Evolutionary conservation across 2,113 vertebrate genomes (phyloP), one percentile per base, ranked within the genome.

Genomic region (Herpailurus yagouaroundi): DNA sequence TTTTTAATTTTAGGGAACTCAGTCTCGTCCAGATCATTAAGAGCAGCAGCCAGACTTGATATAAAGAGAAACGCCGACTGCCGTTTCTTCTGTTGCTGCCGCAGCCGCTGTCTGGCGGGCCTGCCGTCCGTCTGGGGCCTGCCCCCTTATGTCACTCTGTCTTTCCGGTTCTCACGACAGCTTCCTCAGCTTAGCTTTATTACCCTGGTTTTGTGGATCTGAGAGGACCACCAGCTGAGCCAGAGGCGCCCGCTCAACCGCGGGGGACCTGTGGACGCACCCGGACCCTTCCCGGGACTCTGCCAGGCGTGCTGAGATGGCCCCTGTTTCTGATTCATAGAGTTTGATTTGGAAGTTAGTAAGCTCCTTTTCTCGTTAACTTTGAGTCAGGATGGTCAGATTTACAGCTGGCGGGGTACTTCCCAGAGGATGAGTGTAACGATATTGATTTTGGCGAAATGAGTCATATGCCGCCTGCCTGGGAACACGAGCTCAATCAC

Each of bases 341-440:
- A 69, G 90, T 66, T 60, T 73, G 94, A 85, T 74, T 48, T 60
- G 95, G 38, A 96, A 93, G 92, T 92, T 94, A 74, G 90, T 66
- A 52, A 92, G 88, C 79, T 87, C 60, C 84, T 97, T 88, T 90
- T 69, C 92, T 95, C 0, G 5, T 94, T 92, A 77, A 95, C 96
- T 97, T 96, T 60, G 94, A 94, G 91, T 95, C 96, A 94, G 97
- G 93, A 50, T 93, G 97, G 95, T 96, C 94, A 77, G 83, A 95
- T 98, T 97, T 91, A 95, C 93, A 95, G 98, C 97, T 94, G 97
- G 97, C 95, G 69, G 94, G 76, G 23, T 63, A 25, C 81, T 83
- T 96, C 95, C 96, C 97, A 31, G 97, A 97, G 97, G 96, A 83
- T 57, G 95, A 88, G 93, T 74, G 89, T 64, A 89, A 86, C 2